Evolutionary conservation across 2,113 vertebrate species (phyloP).

Genomic region (Fregata magnificens): DNA sequence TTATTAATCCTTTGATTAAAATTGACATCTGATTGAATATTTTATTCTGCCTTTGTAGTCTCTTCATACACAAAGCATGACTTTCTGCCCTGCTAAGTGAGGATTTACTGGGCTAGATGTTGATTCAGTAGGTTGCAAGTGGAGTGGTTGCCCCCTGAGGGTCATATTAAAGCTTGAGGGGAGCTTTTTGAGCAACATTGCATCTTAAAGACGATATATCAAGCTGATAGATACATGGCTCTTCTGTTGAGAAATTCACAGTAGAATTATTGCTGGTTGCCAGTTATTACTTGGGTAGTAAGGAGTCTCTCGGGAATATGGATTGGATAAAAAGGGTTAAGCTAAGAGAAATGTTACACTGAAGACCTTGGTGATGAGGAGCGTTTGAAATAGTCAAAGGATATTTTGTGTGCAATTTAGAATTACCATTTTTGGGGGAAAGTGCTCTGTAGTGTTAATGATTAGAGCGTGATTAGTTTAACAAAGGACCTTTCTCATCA

Average conservation of each 20-base stretch:
- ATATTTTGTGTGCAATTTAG: neutral
- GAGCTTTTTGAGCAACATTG: slow-evolving; percentile 71
- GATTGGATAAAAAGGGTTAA: slow-evolving; percentile 70
- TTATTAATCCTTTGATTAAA: slow-evolving; percentile 28
- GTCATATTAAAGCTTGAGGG: slow-evolving; percentile 74
- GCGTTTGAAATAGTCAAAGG: slow-evolving; percentile 6
- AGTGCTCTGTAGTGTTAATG: slow-evolving; percentile 31
- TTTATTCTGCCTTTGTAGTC: slow-evolving; percentile 30
- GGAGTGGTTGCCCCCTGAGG: slow-evolving; percentile 72
- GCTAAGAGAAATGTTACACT: slow-evolving; percentile 35
- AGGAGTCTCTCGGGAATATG: slow-evolving; percentile 53
- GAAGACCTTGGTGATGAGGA: slow-evolving; percentile 18
- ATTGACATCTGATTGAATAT: slow-evolving; percentile 18
- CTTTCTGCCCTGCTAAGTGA: slow-evolving; percentile 59
- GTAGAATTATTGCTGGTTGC: slow-evolving; percentile 69
- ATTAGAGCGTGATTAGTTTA: slow-evolving; percentile 21
- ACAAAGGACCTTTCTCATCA: slow-evolving; percentile 11
- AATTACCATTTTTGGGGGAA: neutral
- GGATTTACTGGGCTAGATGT: slow-evolving; percentile 74
- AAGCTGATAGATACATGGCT: slow-evolving; percentile 70
- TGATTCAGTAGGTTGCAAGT: slow-evolving; percentile 78
- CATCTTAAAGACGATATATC: slow-evolving; percentile 74
- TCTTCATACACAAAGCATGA: slow-evolving; percentile 16
- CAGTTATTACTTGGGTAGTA: slow-evolving; percentile 67
- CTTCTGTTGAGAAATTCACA: slow-evolving; percentile 58